These are phyloP conservation scores for Lophius piscatorius DNA, from an alignment of 2,113 vertebrate species.

Conservation along the genomic window DNA sequence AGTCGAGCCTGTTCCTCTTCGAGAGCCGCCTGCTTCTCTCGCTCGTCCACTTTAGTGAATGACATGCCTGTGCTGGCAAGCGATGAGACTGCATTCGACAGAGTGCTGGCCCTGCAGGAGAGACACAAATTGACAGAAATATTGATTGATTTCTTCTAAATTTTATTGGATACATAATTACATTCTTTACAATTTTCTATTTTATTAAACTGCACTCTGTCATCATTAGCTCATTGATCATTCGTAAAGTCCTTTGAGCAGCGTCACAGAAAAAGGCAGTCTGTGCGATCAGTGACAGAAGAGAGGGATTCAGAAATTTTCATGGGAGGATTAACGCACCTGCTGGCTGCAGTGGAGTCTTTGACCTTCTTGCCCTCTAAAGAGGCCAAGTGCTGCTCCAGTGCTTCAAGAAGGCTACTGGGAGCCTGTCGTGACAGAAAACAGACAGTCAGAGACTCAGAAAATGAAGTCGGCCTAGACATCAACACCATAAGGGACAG, in stretches of 20 bases:
- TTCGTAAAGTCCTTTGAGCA: not conserved
- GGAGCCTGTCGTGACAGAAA: constrained; percentile 84
- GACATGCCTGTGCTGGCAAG: constrained; percentile 97
- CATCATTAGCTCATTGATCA: not conserved
- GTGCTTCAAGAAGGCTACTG: constrained; percentile 97
- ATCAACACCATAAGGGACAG: constrained; percentile 54
- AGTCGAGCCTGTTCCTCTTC: constrained; percentile 97
- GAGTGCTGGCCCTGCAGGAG: constrained; percentile 90
- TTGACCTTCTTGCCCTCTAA: constrained; percentile 99
- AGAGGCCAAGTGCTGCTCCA: constrained; percentile 98
- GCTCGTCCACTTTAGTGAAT: constrained; percentile 97
- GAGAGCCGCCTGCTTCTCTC: constrained; percentile 98
- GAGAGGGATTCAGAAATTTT: not conserved
- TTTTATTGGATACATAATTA: not conserved
- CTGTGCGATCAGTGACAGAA: not conserved
- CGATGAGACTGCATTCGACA: constrained; percentile 97
- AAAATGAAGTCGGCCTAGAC: constrained; percentile 32
- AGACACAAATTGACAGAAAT: constrained; percentile 5
- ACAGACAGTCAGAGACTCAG: constrained; percentile 33
- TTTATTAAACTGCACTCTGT: not conserved
- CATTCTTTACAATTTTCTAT: not conserved
- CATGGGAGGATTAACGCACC: constrained; percentile 74
- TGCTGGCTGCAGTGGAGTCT: constrained; percentile 97
- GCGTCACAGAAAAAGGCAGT: not conserved
- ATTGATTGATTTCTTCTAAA: not conserved